Evolutionary conservation across 2,113 vertebrate genomes (phyloP), one percentile per base, ranked within the genome.

Genomic region (Maccullochella peelii): DNA sequence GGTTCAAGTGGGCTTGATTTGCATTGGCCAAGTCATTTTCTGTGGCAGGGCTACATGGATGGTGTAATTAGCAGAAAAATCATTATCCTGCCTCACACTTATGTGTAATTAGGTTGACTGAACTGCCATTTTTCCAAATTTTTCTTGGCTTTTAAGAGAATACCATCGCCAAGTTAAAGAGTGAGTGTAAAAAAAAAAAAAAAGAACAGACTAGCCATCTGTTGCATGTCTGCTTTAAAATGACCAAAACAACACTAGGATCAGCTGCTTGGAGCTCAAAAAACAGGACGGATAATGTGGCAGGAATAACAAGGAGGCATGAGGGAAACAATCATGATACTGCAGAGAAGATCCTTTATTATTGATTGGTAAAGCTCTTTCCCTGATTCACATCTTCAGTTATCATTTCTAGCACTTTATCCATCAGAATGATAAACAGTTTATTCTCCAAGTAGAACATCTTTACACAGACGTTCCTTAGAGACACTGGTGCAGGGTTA

Each of bases 1-100:
- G 88, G 82, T 91, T 90, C 77, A 94, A 91, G 92, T 92, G 90
- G 86, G 72, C 83, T 88, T 69, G 38, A 75, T 73, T 73, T 77
- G 61, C 30, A 69, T 77, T 40, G 57, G 44, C 73, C 7, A n/a
- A 88, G 65, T 72, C 74, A 12, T 63, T 77, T 57, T 70, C 52
- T 73, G 75, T 49, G 55, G 50, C 65, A 55, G 80, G 16, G 67
- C 55, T 77, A 61, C 52, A 21, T 14, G 7, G 49, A 40, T 69
- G 55, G 36, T 50, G 25, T 80, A 76, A 85, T 85, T 72, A 83
- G 27, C 59, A 18, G n/a, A 38, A 18, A 50, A 23, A 81, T 75
- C 27, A 54, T 77, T 73, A 79, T 38, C 42, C 68, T 47, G 73
- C 59, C 50, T 70, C 36, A 69, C 40, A 62, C 52, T 66, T 44